A percentile compares a stretch with the other conserved stretches of the same genome.
Evolutionary conservation across 1,140 invertebrate species (phyloP).

Genomic region (Drosophila sulfurigaster): DNA sequence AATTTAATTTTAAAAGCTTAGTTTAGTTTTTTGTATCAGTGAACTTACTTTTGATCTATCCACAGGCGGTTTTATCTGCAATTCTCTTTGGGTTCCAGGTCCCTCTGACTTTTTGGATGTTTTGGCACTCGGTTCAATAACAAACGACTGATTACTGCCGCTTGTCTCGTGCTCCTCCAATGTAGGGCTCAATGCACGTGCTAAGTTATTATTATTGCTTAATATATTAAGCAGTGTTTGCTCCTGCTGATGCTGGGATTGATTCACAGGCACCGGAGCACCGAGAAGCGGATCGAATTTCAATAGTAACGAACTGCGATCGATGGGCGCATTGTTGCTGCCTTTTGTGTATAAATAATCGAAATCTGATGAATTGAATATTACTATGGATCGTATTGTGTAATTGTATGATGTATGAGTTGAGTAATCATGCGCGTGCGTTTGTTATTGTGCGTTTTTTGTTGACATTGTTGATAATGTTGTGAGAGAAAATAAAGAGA

Average conservation of each 20-base stretch:
- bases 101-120: conserved; percentile 21
- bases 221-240: conserved; percentile 45
- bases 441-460: conserved; percentile 31
- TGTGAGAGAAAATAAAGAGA: conserved; percentile 38
- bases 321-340: conserved; percentile 70
- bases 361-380: conserved; percentile 83
- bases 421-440: conserved; percentile 57
- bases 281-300: conserved; percentile 83
- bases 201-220: conserved; percentile 37
- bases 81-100: conserved; percentile 34
- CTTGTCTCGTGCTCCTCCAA: conserved; percentile 78
- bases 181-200: conserved; percentile 70
- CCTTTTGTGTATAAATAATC: conserved; percentile 84
- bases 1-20: too few relatives aligned
- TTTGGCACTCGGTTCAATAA: conserved; percentile 61
- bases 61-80: conserved; percentile 64
- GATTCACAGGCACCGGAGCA: conserved; percentile 74
- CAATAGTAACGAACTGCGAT: conserved; percentile 80
- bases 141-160: conserved; percentile 70
- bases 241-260: conserved; percentile 51
- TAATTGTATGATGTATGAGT: conserved; percentile 18
- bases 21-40: too few relatives aligned
- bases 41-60: conserved; percentile 70
- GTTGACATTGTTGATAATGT: conserved; percentile 37
- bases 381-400: conserved; percentile 56